Evolutionary conservation across 2,888 invertebrate species (phyloP), one percentile per base, ranked within the genome.

Genomic region (Willowsia nigromaculata): DNA sequence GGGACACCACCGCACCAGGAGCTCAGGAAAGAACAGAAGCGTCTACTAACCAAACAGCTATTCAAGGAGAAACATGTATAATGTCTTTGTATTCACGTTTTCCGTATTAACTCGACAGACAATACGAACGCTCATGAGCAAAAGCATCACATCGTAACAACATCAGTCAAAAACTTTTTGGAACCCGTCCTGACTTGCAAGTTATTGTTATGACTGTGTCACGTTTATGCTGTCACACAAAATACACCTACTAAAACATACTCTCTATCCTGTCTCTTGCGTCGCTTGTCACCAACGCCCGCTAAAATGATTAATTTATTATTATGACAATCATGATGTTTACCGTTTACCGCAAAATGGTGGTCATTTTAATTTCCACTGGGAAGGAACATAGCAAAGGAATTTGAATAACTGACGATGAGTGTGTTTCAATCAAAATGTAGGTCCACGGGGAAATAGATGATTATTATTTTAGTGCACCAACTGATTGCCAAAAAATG

Each of bases 281-380:
- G 65, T 47, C 22, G 22, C 56, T 56, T 53, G 40, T 62, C 76
- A 47, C 56, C 53, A 65, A 65, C 86, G 43, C 40, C 71, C 80
- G 86, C 81, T 71, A 47, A 56, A 81, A 88, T 83, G 82, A 88
- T 88, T 88, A 88, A 88, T 88, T 50, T 76, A 76, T 47, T 83
- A 76, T 88, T 82, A 50, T 88, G 88, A 88, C 88, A 88, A 37
- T 88, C 88, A 43, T 80, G 65, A 62, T 82, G 65, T 82, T 65
- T 62, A 40, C 59, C 81, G 37, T 76, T 76, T 76, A 74, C 83
- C 71, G 37, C 83, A 84, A 84, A 62, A 71, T 56, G 68, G 30
- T 53, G 27, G 76, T 53, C 47, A 76, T 53, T 83, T 50, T 25
- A 30, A 68, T 50, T 65, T 50, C 22, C 62, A 62, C 81, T n/a